Percentiles rank a stretch among this genome's conserved stretches.
These are phyloP conservation scores for Chanos chanos DNA, from an alignment of 2,797 vertebrate genomes.

Conservation along the genomic window DNA sequence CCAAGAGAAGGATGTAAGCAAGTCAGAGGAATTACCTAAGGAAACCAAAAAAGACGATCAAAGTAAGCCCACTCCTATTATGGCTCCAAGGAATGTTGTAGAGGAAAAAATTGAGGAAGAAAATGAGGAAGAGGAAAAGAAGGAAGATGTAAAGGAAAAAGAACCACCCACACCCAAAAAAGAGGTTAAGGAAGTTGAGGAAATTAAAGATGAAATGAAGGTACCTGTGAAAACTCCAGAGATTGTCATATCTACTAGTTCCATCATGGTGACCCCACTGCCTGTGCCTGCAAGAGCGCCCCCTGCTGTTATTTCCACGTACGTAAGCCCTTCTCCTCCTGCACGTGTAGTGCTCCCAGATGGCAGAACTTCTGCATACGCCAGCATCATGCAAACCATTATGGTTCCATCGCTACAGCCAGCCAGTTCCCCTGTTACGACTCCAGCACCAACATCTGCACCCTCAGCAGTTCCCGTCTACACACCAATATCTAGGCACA, in stretches of 20 bases:
- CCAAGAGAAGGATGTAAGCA: conserved; percentile 70
- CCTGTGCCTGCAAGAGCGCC: conserved; percentile 45
- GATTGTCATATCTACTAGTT: conserved; percentile 57
- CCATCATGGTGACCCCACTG: conserved; percentile 51
- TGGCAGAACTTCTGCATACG: conserved; percentile 82
- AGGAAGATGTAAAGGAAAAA: conserved; percentile 19
- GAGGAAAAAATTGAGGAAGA: conserved; percentile 62
- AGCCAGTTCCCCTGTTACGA: conserved; percentile 32
- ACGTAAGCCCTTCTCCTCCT: conserved; percentile 53
- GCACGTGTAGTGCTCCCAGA: conserved; percentile 70
- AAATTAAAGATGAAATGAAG: conserved; percentile 10
- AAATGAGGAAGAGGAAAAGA: conserved; percentile 48
- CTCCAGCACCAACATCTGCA: conserved; percentile 1
- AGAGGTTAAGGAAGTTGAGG: conserved; percentile 42
- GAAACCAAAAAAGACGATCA: conserved; percentile 59
- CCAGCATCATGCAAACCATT: conserved; percentile 90
- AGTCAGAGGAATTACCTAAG: conserved; percentile 64
- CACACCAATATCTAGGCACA: conserved; percentile 38
- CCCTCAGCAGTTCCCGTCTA: conserved; percentile 28
- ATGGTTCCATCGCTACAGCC: conserved; percentile 64
- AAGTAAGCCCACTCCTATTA: conserved; percentile 52
- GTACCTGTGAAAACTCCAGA: conserved; percentile 52
- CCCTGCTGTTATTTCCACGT: conserved; percentile 48
- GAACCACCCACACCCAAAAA: conserved; percentile 38
- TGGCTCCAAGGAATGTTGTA: conserved; percentile 46